Evolutionary conservation across 2,888 invertebrate species (phyloP).

Genomic region (Bruchidius siliquastri): DNA sequence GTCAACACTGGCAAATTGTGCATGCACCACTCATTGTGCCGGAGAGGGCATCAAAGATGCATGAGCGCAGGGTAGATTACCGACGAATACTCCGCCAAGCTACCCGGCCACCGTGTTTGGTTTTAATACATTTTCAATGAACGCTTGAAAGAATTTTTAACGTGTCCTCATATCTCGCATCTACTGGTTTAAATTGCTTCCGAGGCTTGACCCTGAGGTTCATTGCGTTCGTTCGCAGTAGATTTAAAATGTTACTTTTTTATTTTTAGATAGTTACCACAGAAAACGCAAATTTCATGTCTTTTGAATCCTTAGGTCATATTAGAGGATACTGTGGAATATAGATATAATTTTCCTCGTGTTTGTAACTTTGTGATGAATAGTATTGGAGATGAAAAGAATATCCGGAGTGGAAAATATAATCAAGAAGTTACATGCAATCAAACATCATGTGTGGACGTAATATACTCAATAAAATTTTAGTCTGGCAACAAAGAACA

Average conservation of each 20-base stretch:
- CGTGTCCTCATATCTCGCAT: constrained; percentile 26
- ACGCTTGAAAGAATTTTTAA: constrained; percentile 40
- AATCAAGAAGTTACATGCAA: too few species aligned
- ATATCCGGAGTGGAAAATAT: too few species aligned
- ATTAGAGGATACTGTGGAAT: too few species aligned
- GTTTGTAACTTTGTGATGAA: too few species aligned
- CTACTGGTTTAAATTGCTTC: constrained; percentile 24
- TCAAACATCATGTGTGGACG: too few species aligned
- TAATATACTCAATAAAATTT: too few species aligned
- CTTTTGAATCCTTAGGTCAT: too few species aligned
- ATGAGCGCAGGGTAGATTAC: constrained; percentile 1
- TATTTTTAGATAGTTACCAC: not conserved
- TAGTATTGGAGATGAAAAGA: too few species aligned
- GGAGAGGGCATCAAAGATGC: not conserved
- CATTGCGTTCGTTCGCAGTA: too few species aligned
- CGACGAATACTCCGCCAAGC: constrained; percentile 6
- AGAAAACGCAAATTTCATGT: not conserved
- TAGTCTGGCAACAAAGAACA: too few species aligned
- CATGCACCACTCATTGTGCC: constrained; percentile 46
- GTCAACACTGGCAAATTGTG: constrained; percentile 49
- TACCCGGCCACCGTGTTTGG: constrained; percentile 38
- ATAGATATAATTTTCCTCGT: too few species aligned
- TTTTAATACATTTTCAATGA: constrained; percentile 50
- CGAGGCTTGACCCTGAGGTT: constrained; percentile 25
- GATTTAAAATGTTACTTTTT: not conserved